Evolutionary conservation across 2,888 invertebrate genomes (phyloP), one percentile per base, ranked within the genome.

Genomic region (Callyntrura sp.): DNA sequence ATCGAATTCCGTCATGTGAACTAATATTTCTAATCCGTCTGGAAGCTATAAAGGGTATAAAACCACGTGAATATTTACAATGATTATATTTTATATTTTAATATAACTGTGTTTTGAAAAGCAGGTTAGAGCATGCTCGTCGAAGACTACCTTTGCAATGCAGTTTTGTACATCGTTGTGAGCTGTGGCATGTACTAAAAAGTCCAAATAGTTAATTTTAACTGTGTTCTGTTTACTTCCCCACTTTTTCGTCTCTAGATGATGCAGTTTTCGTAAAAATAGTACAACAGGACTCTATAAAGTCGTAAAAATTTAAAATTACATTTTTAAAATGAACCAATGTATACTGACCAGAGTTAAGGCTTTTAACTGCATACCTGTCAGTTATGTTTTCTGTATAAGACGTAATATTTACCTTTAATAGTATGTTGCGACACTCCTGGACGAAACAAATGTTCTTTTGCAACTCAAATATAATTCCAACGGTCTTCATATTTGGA

Each of bases 231-330:
- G 91, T 68, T 92, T 92, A 0, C 76, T 25, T 0, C 91, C 90
- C 93, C 93, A 93, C 70, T 92, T 92, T 60, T 91, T 91, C 5
- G 91, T 92, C 43, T 92, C 92, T 55, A 88, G 91, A 0, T 76
- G 17, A 70, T 92, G 92, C 4, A 93, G 68, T 51, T 85, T 91
- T 65, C 78, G 60, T n/a, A 93, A 65, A 81, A 92, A 93, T 17
- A 51, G 9, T 0, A 91, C 55, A 0, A 92, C 12, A 0, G 87
- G 51, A 35, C 90, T 90, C 93, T 93, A 62, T 78, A 78, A 86
- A 78, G n/a, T n/a, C n/a, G n/a, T n/a, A n/a, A n/a, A 17, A 68
- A 73, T 68, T 43, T 20, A 76, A 68, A 43, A 51, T n/a, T 6
- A 83, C 28, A 62, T 62, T n/a, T n/a, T n/a, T n/a, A n/a, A n/a